Conservation (phyloP, 1,140 invertebrate species). For the Meteorus sp. region DNA sequence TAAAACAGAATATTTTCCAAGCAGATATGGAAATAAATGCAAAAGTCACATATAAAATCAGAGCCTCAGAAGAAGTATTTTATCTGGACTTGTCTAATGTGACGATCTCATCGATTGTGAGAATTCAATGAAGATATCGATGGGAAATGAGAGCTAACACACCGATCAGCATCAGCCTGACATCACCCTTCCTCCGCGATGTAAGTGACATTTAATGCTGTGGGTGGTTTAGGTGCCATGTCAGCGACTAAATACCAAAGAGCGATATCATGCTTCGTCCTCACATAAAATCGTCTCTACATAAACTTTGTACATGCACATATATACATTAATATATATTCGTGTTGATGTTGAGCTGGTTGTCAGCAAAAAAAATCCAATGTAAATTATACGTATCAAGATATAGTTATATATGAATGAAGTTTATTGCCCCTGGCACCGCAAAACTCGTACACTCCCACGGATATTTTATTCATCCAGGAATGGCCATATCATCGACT, state of each 20-base stretch:
- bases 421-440: neutral
- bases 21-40: no score
- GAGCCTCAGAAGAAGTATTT: no score
- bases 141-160: no score
- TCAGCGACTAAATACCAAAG: conserved; percentile 19
- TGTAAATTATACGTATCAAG: conserved; percentile 22
- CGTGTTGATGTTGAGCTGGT: neutral
- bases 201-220: conserved; percentile 24
- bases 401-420: neutral
- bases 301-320: neutral
- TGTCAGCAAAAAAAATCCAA: conserved; percentile 21
- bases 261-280: neutral
- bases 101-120: no score
- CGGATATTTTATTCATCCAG: conserved; percentile 22
- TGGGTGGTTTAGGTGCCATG: conserved; percentile 25
- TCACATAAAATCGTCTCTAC: no score
- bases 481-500: no score
- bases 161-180: conserved; percentile 26
- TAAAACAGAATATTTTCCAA: no score
- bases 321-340: conserved; percentile 9
- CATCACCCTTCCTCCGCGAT: no score
- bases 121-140: no score
- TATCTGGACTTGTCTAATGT: no score
- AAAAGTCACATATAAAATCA: no score
- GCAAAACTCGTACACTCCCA: conserved; percentile 11